Conservation (phyloP, 2,113 vertebrate species). For the Grallaria varia region DNA sequence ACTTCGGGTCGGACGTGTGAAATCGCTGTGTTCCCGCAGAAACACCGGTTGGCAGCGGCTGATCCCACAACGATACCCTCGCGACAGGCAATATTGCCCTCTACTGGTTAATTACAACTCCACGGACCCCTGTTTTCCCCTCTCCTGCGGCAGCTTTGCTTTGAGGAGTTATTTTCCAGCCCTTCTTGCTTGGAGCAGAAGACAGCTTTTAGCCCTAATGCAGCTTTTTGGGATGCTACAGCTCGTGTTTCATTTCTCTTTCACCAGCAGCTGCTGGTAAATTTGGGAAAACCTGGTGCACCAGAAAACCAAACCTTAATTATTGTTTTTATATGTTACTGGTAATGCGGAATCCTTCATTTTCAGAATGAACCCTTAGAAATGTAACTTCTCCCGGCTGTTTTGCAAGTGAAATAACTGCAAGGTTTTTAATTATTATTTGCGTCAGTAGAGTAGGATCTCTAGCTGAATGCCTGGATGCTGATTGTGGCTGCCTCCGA, state of each 20-base stretch:
- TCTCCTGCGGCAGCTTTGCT: not conserved
- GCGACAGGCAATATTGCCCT: conserved; percentile 53
- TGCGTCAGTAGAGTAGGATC: not conserved
- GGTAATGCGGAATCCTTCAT: not conserved
- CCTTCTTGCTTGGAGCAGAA: not conserved
- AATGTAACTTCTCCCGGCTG: not conserved
- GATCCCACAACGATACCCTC: not conserved
- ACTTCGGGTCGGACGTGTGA: rapidly evolving
- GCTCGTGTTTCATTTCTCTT: not conserved
- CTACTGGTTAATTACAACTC: not conserved
- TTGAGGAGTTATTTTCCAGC: not conserved
- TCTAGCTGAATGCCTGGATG: not conserved
- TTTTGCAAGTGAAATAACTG: not conserved
- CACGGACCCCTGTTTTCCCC: not conserved
- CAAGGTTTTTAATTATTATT: not conserved
- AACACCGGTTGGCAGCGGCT: not conserved
- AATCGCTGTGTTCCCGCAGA: rapidly evolving
- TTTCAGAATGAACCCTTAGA: not conserved
- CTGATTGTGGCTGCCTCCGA: not conserved
- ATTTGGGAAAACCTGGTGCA: not conserved
- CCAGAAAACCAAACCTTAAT: not conserved
- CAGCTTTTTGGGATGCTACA: not conserved
- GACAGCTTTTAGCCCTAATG: not conserved
- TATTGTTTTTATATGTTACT: not conserved
- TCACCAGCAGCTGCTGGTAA: not conserved